Percentiles rank a stretch among this genome's conserved stretches.
These are phyloP conservation scores for Cephonodes hylas DNA, from an alignment of 2,888 invertebrate species.

Conservation along the genomic window DNA sequence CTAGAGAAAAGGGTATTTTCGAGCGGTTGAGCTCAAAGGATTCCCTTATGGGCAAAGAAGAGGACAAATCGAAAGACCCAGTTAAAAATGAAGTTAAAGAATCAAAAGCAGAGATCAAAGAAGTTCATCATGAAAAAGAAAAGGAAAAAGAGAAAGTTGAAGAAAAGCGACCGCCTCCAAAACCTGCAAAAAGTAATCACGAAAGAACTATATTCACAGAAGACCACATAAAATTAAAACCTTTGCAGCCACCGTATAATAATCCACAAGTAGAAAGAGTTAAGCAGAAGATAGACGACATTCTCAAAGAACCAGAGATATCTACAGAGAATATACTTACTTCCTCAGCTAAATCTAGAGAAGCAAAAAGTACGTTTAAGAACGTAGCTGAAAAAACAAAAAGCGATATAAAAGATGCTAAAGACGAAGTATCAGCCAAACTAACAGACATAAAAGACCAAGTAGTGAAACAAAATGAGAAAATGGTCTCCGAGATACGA, in stretches of 20 bases:
- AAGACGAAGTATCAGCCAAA: constrained; percentile 50
- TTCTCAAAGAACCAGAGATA: constrained; percentile 73
- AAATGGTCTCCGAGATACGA: constrained; percentile 56
- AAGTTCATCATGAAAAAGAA: constrained; percentile 20
- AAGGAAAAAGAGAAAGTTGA: constrained; percentile 45
- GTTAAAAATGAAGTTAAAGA: constrained; percentile 31
- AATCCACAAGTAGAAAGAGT: constrained; percentile 75
- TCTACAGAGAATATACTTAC: constrained; percentile 70
- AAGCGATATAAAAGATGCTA: constrained; percentile 47
- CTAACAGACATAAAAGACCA: constrained; percentile 53
- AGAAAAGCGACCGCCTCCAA: constrained; percentile 47
- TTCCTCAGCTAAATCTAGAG: constrained; percentile 46
- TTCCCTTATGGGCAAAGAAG: constrained; percentile 65
- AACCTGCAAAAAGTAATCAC: constrained; percentile 34
- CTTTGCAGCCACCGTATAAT: constrained; percentile 70
- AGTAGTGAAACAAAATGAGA: constrained; percentile 51
- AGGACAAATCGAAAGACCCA: constrained; percentile 34
- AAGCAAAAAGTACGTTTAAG: constrained; percentile 49
- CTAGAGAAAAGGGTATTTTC: constrained; percentile 73
- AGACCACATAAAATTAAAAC: constrained; percentile 64
- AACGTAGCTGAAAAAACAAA: constrained; percentile 51
- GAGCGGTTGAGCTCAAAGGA: constrained; percentile 73
- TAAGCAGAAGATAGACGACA: constrained; percentile 73
- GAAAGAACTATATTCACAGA: constrained; percentile 50
- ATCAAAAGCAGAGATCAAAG: constrained; percentile 27